Percentiles rank a stretch among this genome's conserved stretches.
These are phyloP conservation scores for Malacoctenus gilli DNA, from an alignment of 2,797 vertebrate species.

Conservation along the genomic window DNA sequence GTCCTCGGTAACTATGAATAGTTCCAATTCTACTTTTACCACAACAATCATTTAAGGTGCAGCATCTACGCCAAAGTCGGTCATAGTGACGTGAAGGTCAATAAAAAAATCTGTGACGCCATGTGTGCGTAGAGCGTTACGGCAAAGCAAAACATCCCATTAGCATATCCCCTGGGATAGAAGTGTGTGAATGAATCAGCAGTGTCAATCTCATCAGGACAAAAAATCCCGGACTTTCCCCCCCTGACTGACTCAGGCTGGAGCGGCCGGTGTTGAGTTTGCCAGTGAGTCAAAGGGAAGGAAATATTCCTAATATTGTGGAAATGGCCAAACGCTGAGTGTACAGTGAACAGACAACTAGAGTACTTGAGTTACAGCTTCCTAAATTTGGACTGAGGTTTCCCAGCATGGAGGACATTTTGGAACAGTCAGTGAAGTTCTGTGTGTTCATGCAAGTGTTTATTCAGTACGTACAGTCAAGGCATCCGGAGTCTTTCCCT, in stretches of 20 bases:
- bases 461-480: conserved; percentile 74
- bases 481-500: conserved; percentile 78
- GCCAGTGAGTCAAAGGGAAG: conserved; percentile 64
- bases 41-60: no score
- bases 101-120: conserved; percentile 1
- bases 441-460: background rate
- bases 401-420: no score
- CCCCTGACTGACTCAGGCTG: conserved; percentile 77
- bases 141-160: conserved; percentile 8
- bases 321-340: conserved; percentile 47
- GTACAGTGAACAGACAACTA: no score
- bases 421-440: background rate
- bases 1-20: background rate
- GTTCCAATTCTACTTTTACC: background rate
- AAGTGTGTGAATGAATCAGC: conserved; percentile 58
- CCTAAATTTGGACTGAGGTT: no score
- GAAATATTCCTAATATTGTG: conserved; percentile 58
- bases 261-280: conserved; percentile 71
- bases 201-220: conserved; percentile 61
- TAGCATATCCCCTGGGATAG: conserved; percentile 50
- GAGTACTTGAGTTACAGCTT: conserved; percentile 14
- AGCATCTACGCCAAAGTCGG: background rate
- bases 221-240: conserved; percentile 83
- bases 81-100: background rate
- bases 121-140: conserved; percentile 10